Evolutionary conservation across 2,888 invertebrate species (phyloP).

Genomic region (Prosapia bicincta): DNA sequence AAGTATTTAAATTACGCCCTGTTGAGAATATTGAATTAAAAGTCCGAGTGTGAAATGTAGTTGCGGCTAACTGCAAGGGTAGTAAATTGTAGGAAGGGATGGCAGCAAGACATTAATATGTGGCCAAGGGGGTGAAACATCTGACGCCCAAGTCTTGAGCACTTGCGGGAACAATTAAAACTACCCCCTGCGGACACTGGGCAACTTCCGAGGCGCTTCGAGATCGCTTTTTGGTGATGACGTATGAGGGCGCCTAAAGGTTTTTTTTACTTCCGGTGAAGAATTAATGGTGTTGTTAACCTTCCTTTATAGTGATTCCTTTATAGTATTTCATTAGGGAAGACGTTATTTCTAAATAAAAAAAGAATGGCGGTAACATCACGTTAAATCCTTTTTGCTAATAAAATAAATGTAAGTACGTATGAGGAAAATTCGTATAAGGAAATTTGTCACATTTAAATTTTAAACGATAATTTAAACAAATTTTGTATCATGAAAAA

Average conservation of each 20-base stretch:
- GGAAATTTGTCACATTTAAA: no score
- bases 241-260: background rate
- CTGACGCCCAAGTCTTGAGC: background rate
- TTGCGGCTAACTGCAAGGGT: background rate
- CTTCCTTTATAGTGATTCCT: background rate
- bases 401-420: no score
- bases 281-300: background rate
- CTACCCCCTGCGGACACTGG: background rate
- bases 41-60: background rate
- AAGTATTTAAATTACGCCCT: background rate
- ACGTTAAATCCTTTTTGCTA: no score
- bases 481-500: no score
- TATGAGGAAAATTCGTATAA: no score
- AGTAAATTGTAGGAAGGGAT: background rate
- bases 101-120: constrained; percentile 14
- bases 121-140: constrained; percentile 9
- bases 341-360: no score
- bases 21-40: background rate
- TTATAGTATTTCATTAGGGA: no score
- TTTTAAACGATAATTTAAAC: no score
- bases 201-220: background rate
- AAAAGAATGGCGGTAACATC: no score
- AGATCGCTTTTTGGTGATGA: background rate
- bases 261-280: background rate
- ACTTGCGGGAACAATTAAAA: background rate